Conservation (phyloP, 2,888 invertebrate species). For the Tridacna crocea region DNA sequence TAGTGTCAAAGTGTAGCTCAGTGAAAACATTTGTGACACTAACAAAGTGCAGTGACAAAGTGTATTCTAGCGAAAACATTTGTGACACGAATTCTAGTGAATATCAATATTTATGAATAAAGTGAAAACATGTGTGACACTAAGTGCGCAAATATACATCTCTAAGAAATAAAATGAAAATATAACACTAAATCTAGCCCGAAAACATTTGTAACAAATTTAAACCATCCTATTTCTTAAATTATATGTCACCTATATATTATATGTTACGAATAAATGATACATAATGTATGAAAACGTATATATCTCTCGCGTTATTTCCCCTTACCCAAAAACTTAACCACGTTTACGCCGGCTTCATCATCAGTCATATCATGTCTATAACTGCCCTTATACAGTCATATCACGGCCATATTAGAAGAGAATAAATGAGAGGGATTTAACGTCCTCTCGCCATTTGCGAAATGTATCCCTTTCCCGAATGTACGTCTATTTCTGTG, state of each 20-base stretch:
- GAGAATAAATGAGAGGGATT: background rate
- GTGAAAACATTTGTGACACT: background rate
- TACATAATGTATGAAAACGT: no score
- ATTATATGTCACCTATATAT: background rate
- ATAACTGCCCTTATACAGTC: background rate
- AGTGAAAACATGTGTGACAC: background rate
- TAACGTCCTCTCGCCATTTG: slow-evolving; percentile 12
- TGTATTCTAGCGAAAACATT: no score
- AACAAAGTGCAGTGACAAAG: no score
- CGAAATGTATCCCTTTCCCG: slow-evolving; percentile 33
- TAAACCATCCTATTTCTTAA: no score
- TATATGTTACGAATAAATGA: no score
- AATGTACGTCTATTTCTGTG: slow-evolving; percentile 50
- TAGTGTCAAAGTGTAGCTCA: background rate
- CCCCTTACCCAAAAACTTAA: background rate
- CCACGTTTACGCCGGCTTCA: no score
- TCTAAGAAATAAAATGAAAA: no score
- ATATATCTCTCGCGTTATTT: no score
- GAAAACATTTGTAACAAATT: no score
- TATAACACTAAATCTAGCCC: no score
- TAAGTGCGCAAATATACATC: background rate
- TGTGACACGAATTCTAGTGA: background rate
- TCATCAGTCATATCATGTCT: no score
- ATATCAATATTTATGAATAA: no score
- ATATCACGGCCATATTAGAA: background rate